A percentile compares a stretch with the other conserved stretches of the same genome.
phyloP scores from a whole-genome alignment of 2,113 vertebrate species.

The Limanda limanda region DNA sequence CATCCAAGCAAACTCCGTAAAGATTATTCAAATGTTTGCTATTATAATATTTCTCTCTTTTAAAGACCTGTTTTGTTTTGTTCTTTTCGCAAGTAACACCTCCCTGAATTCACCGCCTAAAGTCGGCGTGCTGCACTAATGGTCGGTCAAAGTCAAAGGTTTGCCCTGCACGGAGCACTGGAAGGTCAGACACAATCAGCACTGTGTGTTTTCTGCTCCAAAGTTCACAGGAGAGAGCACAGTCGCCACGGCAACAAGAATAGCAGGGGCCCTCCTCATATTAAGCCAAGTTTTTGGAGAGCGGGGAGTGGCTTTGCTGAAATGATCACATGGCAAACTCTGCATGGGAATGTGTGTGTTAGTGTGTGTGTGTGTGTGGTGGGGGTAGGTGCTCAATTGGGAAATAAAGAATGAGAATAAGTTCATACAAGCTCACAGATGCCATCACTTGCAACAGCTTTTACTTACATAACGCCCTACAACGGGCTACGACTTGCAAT shows the following conservation, averaged over 20 bases:
- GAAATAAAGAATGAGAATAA: conserved; percentile 42
- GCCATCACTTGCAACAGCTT: conserved; percentile 5
- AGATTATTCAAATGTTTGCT: background rate
- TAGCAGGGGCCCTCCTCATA: conserved; percentile 56
- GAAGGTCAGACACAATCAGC: conserved; percentile 73
- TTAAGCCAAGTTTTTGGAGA: conserved; percentile 65
- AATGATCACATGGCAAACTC: conserved; percentile 34
- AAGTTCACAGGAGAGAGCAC: conserved; percentile 77
- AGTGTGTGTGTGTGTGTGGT: background rate
- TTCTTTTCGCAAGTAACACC: background rate
- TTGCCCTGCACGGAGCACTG: conserved; percentile 23
- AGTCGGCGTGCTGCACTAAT: conserved; percentile 16
- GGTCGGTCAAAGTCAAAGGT: conserved; percentile 61
- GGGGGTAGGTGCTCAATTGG: background rate
- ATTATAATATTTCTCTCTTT: background rate
- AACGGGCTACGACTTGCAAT: conserved; percentile 28
- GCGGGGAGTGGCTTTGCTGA: conserved; percentile 52
- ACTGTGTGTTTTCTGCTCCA: conserved; percentile 69
- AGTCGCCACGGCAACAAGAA: conserved; percentile 70
- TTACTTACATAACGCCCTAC: conserved; percentile 14
- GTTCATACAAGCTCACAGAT: conserved; percentile 12
- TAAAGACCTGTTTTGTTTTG: background rate
- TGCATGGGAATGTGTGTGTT: conserved; percentile 27
- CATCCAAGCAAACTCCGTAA: background rate
- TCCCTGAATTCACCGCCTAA: background rate